Evolutionary conservation across 1,140 invertebrate species (phyloP), one percentile per base, ranked within the genome.

Genomic region (Leptopilina boulardi): DNA sequence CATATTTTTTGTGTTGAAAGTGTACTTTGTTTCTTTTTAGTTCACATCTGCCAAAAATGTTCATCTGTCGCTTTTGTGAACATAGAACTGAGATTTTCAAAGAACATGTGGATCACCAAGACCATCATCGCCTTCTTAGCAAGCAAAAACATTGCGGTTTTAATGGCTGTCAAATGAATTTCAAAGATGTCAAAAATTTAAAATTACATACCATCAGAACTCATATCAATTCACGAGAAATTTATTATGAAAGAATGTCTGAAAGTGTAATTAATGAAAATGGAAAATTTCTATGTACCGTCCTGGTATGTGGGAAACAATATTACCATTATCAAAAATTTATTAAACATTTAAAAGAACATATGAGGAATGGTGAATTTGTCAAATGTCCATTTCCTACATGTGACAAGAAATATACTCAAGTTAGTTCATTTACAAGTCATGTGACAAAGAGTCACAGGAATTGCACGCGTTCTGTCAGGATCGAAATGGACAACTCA

Each of bases 161-260:
- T 30, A 70, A 76, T 70, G 15, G 59, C 21, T 76, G 74, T 42
- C n/a, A 38, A 47, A 18, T 23, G n/a, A 59, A 18, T 70, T 76
- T 71, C 21, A 26, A 66, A 38, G n/a, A 56, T 23, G 74, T 26
- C 6, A 18, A 8, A 10, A 44, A 15, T 26, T 26, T 76, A 59
- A 38, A 10, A 70, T 66, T 70, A 15, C 74, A 76, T 70, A 19
- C 42, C 13, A 66, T 41, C 34, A 19, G 59, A 42, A 47, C 1
- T 38, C 74, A 44, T 23, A 76, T 26, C 11, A 34, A 42, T 15
- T 26, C 21, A 26, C 26, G 74, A 19, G n/a, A 76, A 66, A 26
- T 15, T 26, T 18, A 8, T 30, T 26, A 70, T 70, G 21, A 38
- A 19, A n/a, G 15, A 75, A 23, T 38, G 13, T 41, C 26, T 70